Percentiles rank a stretch among this genome's conserved stretches.
Evolutionary conservation across 2,797 vertebrate species (phyloP).

Genomic region (Aselliscus stoliczkanus): DNA sequence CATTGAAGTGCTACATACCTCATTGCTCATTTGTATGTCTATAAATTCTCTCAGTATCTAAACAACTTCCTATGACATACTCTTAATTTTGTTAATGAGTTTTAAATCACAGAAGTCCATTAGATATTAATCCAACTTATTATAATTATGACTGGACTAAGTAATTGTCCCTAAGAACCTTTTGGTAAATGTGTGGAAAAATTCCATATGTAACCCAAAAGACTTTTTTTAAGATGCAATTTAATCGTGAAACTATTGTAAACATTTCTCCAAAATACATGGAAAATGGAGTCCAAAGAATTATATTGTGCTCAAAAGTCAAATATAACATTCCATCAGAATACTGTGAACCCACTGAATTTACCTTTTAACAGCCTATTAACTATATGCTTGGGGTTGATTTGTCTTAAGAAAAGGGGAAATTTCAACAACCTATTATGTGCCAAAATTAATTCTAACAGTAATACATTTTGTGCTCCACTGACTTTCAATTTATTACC

Average conservation of each 20-base stretch:
- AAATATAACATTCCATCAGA: slow-evolving; percentile 51
- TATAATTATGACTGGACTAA: neutral
- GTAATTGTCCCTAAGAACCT: neutral
- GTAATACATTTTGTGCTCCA: slow-evolving; percentile 70
- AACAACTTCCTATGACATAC: neutral
- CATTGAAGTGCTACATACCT: too few species aligned
- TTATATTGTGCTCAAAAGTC: neutral
- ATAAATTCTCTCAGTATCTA: neutral
- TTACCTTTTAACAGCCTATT: slow-evolving; percentile 61
- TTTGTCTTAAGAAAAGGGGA: slow-evolving; percentile 61
- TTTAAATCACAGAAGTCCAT: neutral
- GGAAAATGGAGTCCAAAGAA: neutral
- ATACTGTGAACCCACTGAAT: slow-evolving; percentile 28
- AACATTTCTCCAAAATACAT: neutral
- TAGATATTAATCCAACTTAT: neutral
- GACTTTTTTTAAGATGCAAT: neutral
- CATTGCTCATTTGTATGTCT: neutral
- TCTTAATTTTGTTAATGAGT: neutral
- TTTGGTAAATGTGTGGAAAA: neutral
- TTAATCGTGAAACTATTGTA: neutral
- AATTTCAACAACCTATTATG: slow-evolving; percentile 68
- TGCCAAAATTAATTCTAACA: slow-evolving; percentile 73
- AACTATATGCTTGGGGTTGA: slow-evolving; percentile 61
- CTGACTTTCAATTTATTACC: slow-evolving; percentile 74
- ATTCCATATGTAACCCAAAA: neutral